Conservation (phyloP, 1,140 invertebrate genomes). For the Calephelis nemesis region DNA sequence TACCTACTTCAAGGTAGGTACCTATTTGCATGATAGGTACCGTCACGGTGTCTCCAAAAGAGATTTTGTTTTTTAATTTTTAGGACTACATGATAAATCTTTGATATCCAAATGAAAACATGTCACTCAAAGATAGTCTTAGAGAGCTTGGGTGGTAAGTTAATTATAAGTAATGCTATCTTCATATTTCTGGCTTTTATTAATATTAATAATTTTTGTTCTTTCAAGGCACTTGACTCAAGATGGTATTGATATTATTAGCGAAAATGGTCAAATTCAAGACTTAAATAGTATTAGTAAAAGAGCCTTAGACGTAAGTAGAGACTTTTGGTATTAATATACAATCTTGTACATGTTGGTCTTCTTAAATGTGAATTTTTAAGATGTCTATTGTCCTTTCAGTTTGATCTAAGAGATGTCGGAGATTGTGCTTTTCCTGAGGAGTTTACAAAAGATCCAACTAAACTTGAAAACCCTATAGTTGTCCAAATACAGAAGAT, state of each 20-base stretch:
- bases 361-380: neutral
- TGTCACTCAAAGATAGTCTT: slow-evolving; percentile 75
- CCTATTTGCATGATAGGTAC: slow-evolving; percentile 19
- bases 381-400: slow-evolving; percentile 50
- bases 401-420: slow-evolving; percentile 90
- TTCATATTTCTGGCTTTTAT: slow-evolving; percentile 29
- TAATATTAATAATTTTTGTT: slow-evolving; percentile 43
- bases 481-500: slow-evolving; percentile 94
- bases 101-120: slow-evolving; percentile 54
- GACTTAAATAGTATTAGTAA: slow-evolving; percentile 83
- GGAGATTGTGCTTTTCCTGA: slow-evolving; percentile 81
- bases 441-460: slow-evolving; percentile 81
- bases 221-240: slow-evolving; percentile 84
- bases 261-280: slow-evolving; percentile 82
- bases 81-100: slow-evolving; percentile 52
- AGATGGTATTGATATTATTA: slow-evolving; percentile 83
- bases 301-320: slow-evolving; percentile 87
- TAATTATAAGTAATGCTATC: slow-evolving; percentile 10
- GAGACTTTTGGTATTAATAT: neutral
- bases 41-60: slow-evolving; percentile 37
- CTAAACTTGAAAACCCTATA: slow-evolving; percentile 83
- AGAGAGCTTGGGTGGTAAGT: slow-evolving; percentile 82
- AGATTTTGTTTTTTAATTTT: slow-evolving; percentile 41
- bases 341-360: slow-evolving; percentile 25
- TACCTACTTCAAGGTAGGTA: neutral